Percentiles rank a stretch among this genome's conserved stretches.
phyloP scores from a whole-genome alignment of 2,113 vertebrate genomes.

The Hiodon alosoides region DNA sequence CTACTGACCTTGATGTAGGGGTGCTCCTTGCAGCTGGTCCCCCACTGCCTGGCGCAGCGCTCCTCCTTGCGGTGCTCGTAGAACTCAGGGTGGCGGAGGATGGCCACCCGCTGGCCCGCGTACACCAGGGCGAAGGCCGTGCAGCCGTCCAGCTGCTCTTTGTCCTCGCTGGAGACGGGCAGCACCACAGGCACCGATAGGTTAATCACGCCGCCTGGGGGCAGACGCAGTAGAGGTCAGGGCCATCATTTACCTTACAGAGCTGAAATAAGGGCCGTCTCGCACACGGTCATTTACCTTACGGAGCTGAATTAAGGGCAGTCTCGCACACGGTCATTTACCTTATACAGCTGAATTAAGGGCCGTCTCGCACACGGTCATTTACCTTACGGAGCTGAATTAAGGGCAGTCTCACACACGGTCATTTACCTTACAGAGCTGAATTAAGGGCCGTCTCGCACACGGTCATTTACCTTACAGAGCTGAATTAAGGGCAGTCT shows the following conservation, averaged over 20 bases:
- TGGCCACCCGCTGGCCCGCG: conserved; percentile 77
- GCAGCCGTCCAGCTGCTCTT: conserved; percentile 79
- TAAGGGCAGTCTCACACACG: too few species aligned
- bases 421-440: too few species aligned
- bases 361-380: too few species aligned
- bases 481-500: too few species aligned
- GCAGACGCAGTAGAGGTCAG: not conserved
- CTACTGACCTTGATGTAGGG: conserved; percentile 88
- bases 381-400: too few species aligned
- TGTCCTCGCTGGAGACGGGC: conserved; percentile 77
- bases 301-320: too few species aligned
- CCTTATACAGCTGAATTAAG: too few species aligned
- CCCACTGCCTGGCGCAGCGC: conserved; percentile 92
- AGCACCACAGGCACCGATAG: conserved; percentile 92
- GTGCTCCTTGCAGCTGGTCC: conserved; percentile 89
- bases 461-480: too few species aligned
- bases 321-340: too few species aligned
- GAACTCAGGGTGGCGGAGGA: conserved; percentile 93
- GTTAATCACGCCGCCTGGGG: conserved; percentile 88
- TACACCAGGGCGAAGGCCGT: conserved; percentile 81
- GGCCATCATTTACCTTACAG: not conserved
- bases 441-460: too few species aligned
- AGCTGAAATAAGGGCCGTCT: not conserved
- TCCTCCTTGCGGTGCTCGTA: conserved; percentile 94
- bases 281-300: not conserved